These are phyloP conservation scores for Carettochelys insculpta DNA, from an alignment of 2,113 vertebrate genomes.

Conservation along the genomic window DNA sequence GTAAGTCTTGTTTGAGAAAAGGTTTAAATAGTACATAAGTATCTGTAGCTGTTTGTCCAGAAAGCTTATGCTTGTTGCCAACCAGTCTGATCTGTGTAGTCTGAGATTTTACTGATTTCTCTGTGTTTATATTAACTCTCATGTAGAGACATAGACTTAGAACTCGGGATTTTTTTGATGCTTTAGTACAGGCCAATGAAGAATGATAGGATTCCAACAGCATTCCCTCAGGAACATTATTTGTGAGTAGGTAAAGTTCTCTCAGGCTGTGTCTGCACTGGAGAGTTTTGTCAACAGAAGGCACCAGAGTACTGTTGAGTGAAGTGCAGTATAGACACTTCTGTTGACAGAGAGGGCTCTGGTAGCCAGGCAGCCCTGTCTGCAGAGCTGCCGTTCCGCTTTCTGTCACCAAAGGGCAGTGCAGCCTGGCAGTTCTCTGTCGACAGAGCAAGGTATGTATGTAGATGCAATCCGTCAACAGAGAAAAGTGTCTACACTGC, in stretches of 20 bases:
- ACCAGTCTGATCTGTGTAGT: neutral
- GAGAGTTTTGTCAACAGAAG: too few relatives aligned
- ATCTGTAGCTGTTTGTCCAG: neutral
- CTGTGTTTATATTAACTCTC: neutral
- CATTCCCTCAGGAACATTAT: neutral
- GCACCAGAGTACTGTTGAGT: too few relatives aligned
- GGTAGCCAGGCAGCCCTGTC: too few relatives aligned
- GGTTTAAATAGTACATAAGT: neutral
- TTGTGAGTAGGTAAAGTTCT: neutral
- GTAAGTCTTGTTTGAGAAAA: neutral
- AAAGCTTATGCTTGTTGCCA: neutral
- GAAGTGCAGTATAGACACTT: too few relatives aligned
- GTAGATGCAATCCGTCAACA: too few relatives aligned
- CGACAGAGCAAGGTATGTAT: too few relatives aligned
- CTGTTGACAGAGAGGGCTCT: too few relatives aligned
- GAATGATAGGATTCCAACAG: neutral
- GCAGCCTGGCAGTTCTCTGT: too few relatives aligned
- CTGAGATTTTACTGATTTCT: neutral
- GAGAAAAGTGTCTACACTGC: too few relatives aligned
- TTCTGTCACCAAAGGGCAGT: too few relatives aligned
- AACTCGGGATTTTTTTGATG: neutral
- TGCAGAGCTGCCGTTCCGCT: too few relatives aligned
- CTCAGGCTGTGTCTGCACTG: too few relatives aligned
- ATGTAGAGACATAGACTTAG: neutral
- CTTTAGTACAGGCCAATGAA: neutral